A percentile compares a stretch with the other conserved stretches of the same genome.
phyloP scores from a whole-genome alignment of 2,113 vertebrate species.

The Mormyrus iriodes region DNA sequence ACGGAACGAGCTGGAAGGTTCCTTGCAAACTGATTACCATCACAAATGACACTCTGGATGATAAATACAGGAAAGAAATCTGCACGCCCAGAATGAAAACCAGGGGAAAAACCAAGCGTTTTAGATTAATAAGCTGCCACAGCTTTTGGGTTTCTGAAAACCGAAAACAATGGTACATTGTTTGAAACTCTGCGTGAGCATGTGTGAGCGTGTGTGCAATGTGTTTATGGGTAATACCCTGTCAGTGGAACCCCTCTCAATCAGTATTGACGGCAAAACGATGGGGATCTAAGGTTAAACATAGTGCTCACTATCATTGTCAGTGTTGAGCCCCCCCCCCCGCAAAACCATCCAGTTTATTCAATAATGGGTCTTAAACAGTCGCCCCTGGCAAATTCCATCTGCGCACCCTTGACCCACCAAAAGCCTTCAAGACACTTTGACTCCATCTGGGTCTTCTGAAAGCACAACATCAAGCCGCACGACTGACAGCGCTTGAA shows the following conservation, averaged over 20 bases:
- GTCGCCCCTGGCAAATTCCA: not conserved
- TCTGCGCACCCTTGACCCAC: not conserved
- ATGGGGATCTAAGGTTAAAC: not conserved
- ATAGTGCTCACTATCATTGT: not conserved
- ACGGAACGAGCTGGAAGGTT: not conserved
- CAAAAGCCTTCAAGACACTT: not conserved
- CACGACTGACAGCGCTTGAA: not conserved
- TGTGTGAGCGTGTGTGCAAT: not conserved
- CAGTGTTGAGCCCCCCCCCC: not conserved
- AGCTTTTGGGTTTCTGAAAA: not conserved
- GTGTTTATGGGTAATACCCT: constrained; percentile 15
- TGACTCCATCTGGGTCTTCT: not conserved
- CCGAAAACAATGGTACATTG: not conserved
- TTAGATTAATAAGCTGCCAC: not conserved
- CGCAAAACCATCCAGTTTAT: not conserved
- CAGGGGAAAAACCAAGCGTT: not conserved
- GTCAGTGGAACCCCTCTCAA: not conserved
- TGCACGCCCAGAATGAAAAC: not conserved
- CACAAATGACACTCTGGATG: not conserved
- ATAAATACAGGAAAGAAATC: not conserved
- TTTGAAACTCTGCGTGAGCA: too few species aligned
- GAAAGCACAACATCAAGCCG: not conserved
- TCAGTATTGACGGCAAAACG: constrained; percentile 2
- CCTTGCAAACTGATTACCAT: constrained; percentile 6
- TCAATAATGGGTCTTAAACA: not conserved